Base-by-base conservation (phyloP, 2,888 invertebrate species). In the Nymphalis c-album region DNA sequence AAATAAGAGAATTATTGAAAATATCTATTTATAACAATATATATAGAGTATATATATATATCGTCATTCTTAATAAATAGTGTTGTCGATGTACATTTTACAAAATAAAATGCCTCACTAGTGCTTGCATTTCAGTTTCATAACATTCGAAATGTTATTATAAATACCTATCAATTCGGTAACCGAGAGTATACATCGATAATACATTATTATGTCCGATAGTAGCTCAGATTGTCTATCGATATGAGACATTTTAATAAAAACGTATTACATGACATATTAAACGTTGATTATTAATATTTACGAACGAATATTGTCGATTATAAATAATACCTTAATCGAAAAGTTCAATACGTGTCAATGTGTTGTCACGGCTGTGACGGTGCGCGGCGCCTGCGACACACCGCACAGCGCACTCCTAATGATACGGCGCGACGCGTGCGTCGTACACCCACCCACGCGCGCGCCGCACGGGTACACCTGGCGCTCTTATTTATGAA, bases 401-500 rank as follows among this genome's bases (percentile, higher is more conserved):
- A 60, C 59, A 45, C 59, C 51, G 51, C n/a, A 46, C 46, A n/a
- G 47, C 48, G 17, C 8, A 18, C 7, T 18, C 48, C 48, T 57
- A 40, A 57, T 40, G 35, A 57, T 16, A 55, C 50, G 63, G 51
- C 47, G 55, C 48, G 63, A 63, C 63, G 63, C 67, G 59, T 47
- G 40, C 55, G 46, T 35, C 46, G 40, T 40, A 62, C 26, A 58
- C 62, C 16, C 35, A 18, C 20, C 50, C 50, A 51, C 35, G 50
- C 20, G 7, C 50, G 20, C 48, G 31, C 18, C 51, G 61, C 46
- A 17, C 53, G 17, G 40, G 26, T 17, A 5, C 63, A 63, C 63
- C 63, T 63, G 63, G 40, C 63, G 55, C 45, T 45, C 26, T 47
- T 60, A 60, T 60, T 47, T 5, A 46, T 18, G 18, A 48, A 48